A percentile compares a stretch with the other conserved stretches of the same genome.
Evolutionary conservation across 2,113 vertebrate species (phyloP).

Genomic region (Gobio gobio): DNA sequence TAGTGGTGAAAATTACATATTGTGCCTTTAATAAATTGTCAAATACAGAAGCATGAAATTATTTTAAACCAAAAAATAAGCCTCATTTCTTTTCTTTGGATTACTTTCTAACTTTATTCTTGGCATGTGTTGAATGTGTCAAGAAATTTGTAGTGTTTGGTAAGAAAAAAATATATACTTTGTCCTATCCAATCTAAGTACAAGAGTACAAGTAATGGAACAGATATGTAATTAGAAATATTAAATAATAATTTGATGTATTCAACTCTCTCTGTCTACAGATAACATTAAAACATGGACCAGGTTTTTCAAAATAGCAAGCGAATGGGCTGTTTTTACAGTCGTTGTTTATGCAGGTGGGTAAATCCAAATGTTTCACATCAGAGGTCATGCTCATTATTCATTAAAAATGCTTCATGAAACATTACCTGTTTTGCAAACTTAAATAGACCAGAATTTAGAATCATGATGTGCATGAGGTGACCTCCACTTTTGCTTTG

Average conservation of each 20-base stretch:
- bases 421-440: neutral
- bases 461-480: neutral
- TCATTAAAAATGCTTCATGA: neutral
- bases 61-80: no score
- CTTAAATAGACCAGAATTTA: neutral
- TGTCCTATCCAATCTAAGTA: no score
- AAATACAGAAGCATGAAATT: neutral
- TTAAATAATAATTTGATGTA: neutral
- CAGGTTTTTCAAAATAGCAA: neutral
- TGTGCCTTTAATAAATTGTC: neutral
- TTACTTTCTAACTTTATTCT: no score
- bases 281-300: neutral
- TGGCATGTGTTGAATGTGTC: no score
- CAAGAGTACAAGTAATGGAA: neutral
- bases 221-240: neutral
- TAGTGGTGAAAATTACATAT: no score
- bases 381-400: neutral
- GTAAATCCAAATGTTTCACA: neutral
- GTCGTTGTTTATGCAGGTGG: neutral
- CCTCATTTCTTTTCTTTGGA: no score
- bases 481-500: neutral
- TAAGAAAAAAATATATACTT: no score
- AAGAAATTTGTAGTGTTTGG: no score
- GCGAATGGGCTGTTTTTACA: neutral
- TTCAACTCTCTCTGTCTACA: neutral